phyloP scores from a whole-genome alignment of 2,113 vertebrate genomes.

The Opisthocomus hoazin region DNA sequence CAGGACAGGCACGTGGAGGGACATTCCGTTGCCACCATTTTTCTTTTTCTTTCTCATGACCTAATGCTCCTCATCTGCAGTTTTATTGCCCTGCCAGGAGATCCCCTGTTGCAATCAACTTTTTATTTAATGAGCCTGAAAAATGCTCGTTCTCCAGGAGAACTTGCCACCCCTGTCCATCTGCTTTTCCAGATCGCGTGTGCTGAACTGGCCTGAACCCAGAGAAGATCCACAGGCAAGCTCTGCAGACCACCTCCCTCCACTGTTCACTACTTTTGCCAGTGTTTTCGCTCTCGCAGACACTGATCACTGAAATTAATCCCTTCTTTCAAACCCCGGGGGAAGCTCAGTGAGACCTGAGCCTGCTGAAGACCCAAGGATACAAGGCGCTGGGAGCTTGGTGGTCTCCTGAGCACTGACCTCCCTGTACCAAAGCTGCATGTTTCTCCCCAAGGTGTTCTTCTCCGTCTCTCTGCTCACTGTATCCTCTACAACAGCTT shows the following conservation, averaged over 20 bases:
- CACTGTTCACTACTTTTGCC: accelerated
- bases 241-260: neutral
- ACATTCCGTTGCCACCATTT: accelerated
- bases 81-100: neutral
- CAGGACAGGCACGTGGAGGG: neutral
- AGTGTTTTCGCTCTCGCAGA: neutral
- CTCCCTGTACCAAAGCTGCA: accelerated
- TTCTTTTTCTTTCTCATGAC: neutral
- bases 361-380: neutral
- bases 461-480: neutral
- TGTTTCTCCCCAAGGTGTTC: neutral
- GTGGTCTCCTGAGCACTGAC: neutral
- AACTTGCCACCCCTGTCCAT: neutral
- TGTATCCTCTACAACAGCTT: neutral
- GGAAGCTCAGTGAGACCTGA: neutral
- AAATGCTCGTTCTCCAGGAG: neutral
- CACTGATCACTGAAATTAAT: neutral
- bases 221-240: neutral
- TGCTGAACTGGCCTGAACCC: neutral
- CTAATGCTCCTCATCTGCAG: neutral
- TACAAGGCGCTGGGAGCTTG: neutral
- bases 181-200: neutral
- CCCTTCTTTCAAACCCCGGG: neutral
- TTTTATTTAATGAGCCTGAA: neutral
- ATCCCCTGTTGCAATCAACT: neutral